These are phyloP conservation scores for Hydrophis major DNA, from an alignment of 2,797 vertebrate genomes.

Conservation along the genomic window DNA sequence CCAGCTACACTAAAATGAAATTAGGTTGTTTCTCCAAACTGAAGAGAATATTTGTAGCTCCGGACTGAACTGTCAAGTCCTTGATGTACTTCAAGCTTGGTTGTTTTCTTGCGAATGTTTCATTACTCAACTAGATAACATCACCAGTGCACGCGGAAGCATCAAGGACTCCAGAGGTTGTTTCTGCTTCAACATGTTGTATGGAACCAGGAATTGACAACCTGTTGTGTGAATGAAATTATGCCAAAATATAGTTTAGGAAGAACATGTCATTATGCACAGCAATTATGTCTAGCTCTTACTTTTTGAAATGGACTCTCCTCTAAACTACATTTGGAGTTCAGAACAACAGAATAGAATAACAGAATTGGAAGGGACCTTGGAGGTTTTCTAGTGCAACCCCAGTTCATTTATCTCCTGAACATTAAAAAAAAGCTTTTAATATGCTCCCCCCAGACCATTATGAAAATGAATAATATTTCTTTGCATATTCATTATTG, in stretches of 20 bases:
- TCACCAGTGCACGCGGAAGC: neutral
- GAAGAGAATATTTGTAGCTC: neutral
- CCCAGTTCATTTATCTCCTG: neutral
- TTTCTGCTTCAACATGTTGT: neutral
- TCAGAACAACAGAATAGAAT: neutral
- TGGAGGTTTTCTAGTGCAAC: neutral
- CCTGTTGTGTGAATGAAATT: neutral
- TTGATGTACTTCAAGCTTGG: neutral
- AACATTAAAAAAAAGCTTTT: neutral
- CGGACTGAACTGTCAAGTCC: neutral
- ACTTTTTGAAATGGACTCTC: neutral
- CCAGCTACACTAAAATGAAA: neutral
- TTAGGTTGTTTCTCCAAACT: neutral
- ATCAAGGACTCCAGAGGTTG: neutral
- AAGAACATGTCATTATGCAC: neutral
- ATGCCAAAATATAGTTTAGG: neutral
- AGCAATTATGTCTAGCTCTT: neutral
- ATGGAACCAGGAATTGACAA: neutral
- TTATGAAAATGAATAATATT: neutral
- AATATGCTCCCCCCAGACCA: neutral
- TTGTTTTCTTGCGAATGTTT: neutral
- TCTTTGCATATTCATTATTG: neutral
- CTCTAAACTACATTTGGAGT: neutral
- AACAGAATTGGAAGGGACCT: neutral
- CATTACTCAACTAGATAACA: neutral